A percentile compares a stretch with the other conserved stretches of the same genome.
Evolutionary conservation across 92 coral and sea anemone species (phyloP).

Genomic region (Porites divaricata): DNA sequence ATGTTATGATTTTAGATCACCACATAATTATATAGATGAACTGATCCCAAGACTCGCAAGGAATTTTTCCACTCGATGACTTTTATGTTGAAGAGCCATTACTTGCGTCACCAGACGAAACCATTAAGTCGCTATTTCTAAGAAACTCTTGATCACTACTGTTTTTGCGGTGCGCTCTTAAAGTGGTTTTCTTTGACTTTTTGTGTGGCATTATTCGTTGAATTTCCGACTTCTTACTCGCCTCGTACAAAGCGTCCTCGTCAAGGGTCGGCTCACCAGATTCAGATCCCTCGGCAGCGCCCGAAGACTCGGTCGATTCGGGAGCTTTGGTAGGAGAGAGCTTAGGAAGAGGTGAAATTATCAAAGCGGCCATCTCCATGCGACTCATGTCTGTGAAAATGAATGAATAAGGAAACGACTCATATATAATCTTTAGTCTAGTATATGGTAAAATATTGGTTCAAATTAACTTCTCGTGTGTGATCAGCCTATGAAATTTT

Average conservation of each 20-base stretch:
- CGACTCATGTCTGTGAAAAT: conserved; percentile 80
- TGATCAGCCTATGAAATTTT: no score
- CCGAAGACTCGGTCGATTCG: conserved; percentile 50
- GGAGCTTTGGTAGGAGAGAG: conserved; percentile 68
- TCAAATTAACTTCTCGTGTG: no score
- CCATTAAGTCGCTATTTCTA: conserved; percentile 14
- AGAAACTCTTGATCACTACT: conserved; percentile 38
- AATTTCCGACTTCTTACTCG: conserved; percentile 33
- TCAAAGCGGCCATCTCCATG: conserved; percentile 97
- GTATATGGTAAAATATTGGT: no score
- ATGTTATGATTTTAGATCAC: no score
- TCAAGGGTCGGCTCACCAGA: conserved; percentile 43
- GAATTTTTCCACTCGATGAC: not conserved
- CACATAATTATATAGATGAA: not conserved
- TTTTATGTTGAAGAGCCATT: conserved; percentile 36
- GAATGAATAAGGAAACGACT: not conserved
- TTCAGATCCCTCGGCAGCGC: conserved; percentile 51
- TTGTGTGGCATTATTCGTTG: conserved; percentile 39
- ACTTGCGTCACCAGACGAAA: conserved; percentile 35
- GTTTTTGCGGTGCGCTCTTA: conserved; percentile 6
- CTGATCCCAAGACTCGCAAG: not conserved
- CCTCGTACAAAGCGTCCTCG: conserved; percentile 51
- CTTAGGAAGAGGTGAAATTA: conserved; percentile 83
- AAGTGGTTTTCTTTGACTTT: conserved; percentile 22
- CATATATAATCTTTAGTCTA: no score